phyloP scores from a whole-genome alignment of 2,113 vertebrate species.

The Spea multiplicata region DNA sequence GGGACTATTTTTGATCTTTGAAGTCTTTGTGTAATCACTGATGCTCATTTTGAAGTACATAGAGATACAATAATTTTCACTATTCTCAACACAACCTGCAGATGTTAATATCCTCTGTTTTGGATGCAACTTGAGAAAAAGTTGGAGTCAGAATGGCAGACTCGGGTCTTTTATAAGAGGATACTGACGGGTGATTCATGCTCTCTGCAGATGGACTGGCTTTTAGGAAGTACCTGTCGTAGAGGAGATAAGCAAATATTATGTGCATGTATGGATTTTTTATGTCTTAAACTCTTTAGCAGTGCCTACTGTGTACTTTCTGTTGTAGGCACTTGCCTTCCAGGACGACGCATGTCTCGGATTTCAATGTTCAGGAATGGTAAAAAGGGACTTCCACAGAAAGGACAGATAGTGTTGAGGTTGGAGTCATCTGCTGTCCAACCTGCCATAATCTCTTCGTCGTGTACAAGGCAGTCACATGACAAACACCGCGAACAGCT shows the following conservation, averaged over 20 bases:
- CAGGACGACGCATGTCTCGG: constrained; percentile 79
- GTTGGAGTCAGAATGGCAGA: constrained; percentile 56
- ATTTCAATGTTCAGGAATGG: constrained; percentile 92
- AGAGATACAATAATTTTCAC: too few species aligned
- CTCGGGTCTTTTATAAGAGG: constrained; percentile 57
- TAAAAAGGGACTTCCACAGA: constrained; percentile 91
- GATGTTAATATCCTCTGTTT: constrained; percentile 56
- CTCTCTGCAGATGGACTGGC: constrained; percentile 75
- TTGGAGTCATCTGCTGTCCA: constrained; percentile 98
- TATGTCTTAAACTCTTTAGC: too few species aligned
- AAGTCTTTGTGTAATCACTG: too few species aligned
- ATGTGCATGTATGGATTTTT: too few species aligned
- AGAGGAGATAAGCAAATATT: neutral
- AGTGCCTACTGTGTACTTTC: too few species aligned
- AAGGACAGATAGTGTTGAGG: constrained; percentile 93
- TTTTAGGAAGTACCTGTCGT: constrained; percentile 75
- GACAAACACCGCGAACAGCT: constrained; percentile 95
- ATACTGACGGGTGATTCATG: constrained; percentile 60
- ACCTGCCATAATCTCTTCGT: constrained; percentile 98
- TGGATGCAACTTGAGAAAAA: constrained; percentile 59
- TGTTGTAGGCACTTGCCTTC: constrained; percentile 64
- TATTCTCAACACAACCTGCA: constrained; percentile 56
- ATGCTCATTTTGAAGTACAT: too few species aligned
- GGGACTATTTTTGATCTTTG: too few species aligned
- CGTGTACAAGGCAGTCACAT: constrained; percentile 93